Evolutionary conservation across 2,113 vertebrate genomes (phyloP), one percentile per base, ranked within the genome.

Genomic region (Naja naja): DNA sequence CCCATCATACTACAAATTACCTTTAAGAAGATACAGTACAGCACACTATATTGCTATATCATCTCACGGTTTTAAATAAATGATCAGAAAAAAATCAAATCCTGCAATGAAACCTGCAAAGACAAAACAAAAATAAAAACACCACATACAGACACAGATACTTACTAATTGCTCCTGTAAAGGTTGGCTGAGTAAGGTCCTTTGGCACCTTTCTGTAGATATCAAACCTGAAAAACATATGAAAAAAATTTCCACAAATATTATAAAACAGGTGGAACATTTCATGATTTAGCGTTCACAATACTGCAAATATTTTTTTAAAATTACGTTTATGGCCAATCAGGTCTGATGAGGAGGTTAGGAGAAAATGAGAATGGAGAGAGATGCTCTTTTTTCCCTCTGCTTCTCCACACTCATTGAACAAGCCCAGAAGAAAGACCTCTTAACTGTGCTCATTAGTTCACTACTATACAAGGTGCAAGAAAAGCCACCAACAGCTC

Each of bases 151-250:
- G 93, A 94, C 56, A 92, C 25, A 6, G 47, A 92, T 97, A 99
- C 99, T 99, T 97, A 99, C 99, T 99, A 95, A 99, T 99, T 92
- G 99, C 99, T 96, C 99, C 99, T 64, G 99, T 99, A 97, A 99
- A 99, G 1, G 99, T 99, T 92, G 99, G 99, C 98, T 99, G 99
- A 23, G 99, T 99, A 93, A 99, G 98, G 98, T 99, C 99, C 98
- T 99, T 99, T 96, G 99, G 99, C 94, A 99, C 99, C 98, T 99
- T 99, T 98, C 99, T 99, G 98, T 99, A 99, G 98, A 99, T 99
- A 97, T 99, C 99, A 97, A 99, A 99, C 98, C 99, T 99, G 98
- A 64, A 95, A 90, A 96, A 94, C 92, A 96, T 94, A 89, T 3
- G 92, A 54, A 89, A 56, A 43, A 30, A 60, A 90, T 49, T 49